These are phyloP conservation scores for Cassiopea xamachana DNA, from an alignment of 30 jellyfish, hydroid and myxozoan species.

Conservation along the genomic window DNA sequence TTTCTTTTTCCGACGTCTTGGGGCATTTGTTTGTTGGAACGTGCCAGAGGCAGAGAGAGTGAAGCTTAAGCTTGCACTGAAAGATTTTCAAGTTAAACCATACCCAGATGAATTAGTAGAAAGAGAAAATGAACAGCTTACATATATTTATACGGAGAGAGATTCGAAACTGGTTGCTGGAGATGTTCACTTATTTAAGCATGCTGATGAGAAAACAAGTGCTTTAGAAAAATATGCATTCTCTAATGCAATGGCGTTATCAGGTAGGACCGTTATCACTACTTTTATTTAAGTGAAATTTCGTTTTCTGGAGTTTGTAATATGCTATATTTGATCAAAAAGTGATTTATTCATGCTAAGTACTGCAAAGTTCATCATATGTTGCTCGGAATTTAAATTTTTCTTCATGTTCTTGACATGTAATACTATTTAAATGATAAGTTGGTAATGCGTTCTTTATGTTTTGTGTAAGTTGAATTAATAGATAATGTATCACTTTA, in stretches of 20 bases:
- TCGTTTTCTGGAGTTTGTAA: too few species aligned
- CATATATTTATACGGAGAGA: slow-evolving; percentile 51
- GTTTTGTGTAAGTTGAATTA: too few species aligned
- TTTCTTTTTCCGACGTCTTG: slow-evolving; percentile 89
- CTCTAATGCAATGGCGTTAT: slow-evolving; percentile 95
- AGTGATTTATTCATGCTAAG: too few species aligned
- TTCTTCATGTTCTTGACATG: too few species aligned
- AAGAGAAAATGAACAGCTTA: slow-evolving; percentile 74
- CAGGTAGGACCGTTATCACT: slow-evolving; percentile 52
- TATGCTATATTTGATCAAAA: too few species aligned
- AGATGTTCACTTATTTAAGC: slow-evolving; percentile 50
- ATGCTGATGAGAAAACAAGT: slow-evolving; percentile 49
- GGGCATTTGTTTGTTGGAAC: slow-evolving; percentile 97
- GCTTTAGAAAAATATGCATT: slow-evolving; percentile 94
- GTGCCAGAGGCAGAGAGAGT: slow-evolving; percentile 74
- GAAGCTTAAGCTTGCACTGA: slow-evolving; percentile 17
- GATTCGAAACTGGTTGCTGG: slow-evolving; percentile 82
- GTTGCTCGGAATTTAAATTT: too few species aligned
- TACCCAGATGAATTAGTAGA: slow-evolving; percentile 72
- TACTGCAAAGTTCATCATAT: too few species aligned
- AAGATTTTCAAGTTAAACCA: slow-evolving; percentile 51
- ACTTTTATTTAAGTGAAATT: too few species aligned
- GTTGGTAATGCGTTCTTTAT: too few species aligned
- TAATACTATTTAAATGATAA: too few species aligned
- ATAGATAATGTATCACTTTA: too few species aligned